phyloP scores from a whole-genome alignment of 1,140 invertebrate genomes.

The Meloidogyne hapla region DNA sequence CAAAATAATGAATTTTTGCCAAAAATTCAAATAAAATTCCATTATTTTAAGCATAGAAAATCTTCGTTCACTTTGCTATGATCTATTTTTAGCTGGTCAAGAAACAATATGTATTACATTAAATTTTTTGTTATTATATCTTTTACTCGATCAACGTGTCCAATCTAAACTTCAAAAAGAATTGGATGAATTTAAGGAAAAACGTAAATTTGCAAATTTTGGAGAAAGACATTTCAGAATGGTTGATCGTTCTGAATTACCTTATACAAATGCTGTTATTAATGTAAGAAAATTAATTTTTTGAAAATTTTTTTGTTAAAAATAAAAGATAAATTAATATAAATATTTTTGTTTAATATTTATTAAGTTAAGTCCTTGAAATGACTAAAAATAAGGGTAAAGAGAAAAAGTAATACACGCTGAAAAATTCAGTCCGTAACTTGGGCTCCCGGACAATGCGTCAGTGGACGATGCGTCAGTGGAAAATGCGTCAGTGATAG shows the following conservation, averaged over 20 bases:
- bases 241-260: constrained; percentile 14
- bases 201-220: not conserved
- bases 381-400: no score
- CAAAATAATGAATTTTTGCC: no score
- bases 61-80: constrained; percentile 14
- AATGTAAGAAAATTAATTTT: constrained; percentile 19
- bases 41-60: constrained; percentile 23
- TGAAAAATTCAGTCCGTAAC: no score
- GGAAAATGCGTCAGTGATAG: no score
- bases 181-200: constrained; percentile 25
- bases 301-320: no score
- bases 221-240: not conserved
- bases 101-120: constrained; percentile 26
- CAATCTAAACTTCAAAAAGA: constrained; percentile 28
- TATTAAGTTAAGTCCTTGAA: no score
- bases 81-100: constrained; percentile 32
- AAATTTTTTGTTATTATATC: constrained; percentile 30
- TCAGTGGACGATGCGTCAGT: no score
- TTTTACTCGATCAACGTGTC: constrained; percentile 24
- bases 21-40: no score
- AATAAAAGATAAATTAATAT: no score
- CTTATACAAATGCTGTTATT: constrained; percentile 32
- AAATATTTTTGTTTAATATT: no score
- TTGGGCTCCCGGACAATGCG: no score
- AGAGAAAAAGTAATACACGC: no score